Base-by-base conservation (phyloP, 2,888 invertebrate species). In the Nineta flava region DNA sequence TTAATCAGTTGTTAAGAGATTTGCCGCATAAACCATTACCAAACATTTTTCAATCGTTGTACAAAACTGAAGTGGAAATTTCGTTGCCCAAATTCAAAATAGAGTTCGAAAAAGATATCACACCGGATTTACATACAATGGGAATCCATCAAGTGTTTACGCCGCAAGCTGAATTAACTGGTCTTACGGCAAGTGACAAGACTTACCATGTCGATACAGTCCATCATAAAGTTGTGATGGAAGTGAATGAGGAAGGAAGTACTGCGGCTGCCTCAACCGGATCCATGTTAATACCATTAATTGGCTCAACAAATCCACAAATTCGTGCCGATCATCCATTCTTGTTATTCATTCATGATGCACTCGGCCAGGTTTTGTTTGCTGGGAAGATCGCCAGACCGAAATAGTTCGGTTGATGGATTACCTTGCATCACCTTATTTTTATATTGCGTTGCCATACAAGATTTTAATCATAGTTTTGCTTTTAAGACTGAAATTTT, bases 231-330 rank as follows among this genome's bases (percentile, higher is more conserved):
- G 77, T 81, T 0, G 73, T 71, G 57, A 72, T 83, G 59, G 69
- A 76, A 43, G 76, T 83, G 0, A 76, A 77, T 52, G 83, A 83
- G 61, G 62, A 67, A 15, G 83, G 83, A 43, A 81, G 81, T 0
- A 65, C 73, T 5, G 83, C 82, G 1, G 76, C 79, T 2, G 80
- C 81, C 9, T 74, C 72, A 1, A 74, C 79, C 44, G 71, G 71
- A 2, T 72, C 75, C 1, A 63, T 74, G 54, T 71, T 79, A 5
- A 70, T 79, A 41, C 81, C 80, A 1, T 64, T 82, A 15, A 77
- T 79, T 62, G 73, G 73, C 31, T 65, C 69, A 0, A 59, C 62
- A n/a, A 65, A 67, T 1, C 69, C 73, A 2, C 65, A 65, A 45
- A 62, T 83, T 50, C 65, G 64, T 2, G 72, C 74, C 1, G 74